Evolutionary conservation across 2,113 vertebrate genomes (phyloP), one percentile per base, ranked within the genome.

Genomic region (Cisticola juncidis): DNA sequence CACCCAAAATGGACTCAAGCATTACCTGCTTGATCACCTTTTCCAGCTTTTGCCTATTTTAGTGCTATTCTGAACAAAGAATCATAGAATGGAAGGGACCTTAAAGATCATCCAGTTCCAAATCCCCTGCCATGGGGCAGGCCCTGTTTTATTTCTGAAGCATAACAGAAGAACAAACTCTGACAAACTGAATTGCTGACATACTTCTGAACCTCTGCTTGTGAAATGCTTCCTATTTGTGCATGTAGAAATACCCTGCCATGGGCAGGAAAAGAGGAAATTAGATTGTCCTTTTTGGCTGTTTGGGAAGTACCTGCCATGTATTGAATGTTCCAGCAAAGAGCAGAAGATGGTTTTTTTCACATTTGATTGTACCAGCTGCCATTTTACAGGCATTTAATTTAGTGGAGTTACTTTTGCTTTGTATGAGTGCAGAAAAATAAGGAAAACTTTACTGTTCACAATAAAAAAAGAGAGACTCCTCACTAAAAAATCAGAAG

Each of bases 251-350:
- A 79, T 76, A 81, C 14, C 22, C 36, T 77, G 26, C 9, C 17
- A 51, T 15, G 14, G 14, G 22, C 23, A 69, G 38, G 12, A 69
- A 36, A 58, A 26, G 7, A 68, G 20, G 17, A 58, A 54, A 69
- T 48, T 4, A 44, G 3, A 45, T 58, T 85, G 24, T 47, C 6
- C 8, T 29, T 50, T 81, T 33, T 26, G 10, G 51, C 9, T 71
- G 29, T 44, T 73, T 72, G 36, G 5, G 24, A 64, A 85, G 23
- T 16, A 33, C 5, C 14, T 79, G 10, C 2, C 44, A 44, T 0
- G 1, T 42, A 19, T 3, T 56, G 12, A 85, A 64, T 0, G 0
- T 38, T 74, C 33, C 8, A 50, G 11, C 11, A 47, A 88, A 73
- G 8, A 78, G 13, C 9, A 57, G 35, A 57, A 60, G 20, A 61